Evolutionary conservation across 2,888 invertebrate genomes (phyloP).

Genomic region (Leptarthrus brevirostris): DNA sequence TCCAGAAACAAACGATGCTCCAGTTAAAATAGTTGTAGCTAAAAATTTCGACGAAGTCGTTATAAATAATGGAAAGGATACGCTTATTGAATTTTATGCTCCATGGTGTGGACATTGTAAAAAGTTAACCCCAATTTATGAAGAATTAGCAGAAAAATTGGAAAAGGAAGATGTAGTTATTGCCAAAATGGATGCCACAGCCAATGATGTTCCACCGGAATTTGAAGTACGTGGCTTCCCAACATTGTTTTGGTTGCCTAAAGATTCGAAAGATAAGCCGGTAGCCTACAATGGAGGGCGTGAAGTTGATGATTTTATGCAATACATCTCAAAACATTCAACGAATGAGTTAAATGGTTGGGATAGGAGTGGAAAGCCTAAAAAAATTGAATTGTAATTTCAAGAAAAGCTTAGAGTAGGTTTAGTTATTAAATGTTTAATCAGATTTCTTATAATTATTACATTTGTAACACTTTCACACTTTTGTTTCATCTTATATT

Average conservation of each 20-base stretch:
- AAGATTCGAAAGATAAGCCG: conserved; percentile 81
- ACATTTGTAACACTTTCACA: conserved; percentile 8
- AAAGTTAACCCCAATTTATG: conserved; percentile 91
- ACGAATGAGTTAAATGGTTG: conserved; percentile 88
- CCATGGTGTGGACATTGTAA: conserved; percentile 99
- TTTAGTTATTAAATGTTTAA: neutral
- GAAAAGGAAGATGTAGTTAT: conserved; percentile 88
- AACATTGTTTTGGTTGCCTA: conserved; percentile 95
- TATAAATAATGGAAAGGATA: conserved; percentile 89
- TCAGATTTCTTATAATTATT: neutral
- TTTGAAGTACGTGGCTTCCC: conserved; percentile 98
- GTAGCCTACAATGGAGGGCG: conserved; percentile 94
- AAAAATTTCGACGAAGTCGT: conserved; percentile 97
- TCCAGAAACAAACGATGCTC: conserved; percentile 85
- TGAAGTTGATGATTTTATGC: conserved; percentile 91
- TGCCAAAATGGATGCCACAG: conserved; percentile 98
- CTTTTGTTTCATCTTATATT: conserved; percentile 12
- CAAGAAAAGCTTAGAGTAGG: neutral
- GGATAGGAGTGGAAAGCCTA: conserved; percentile 82
- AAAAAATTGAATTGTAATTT: conserved; percentile 64
- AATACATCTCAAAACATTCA: conserved; percentile 92
- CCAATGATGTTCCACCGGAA: conserved; percentile 92
- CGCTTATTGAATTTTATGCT: conserved; percentile 97
- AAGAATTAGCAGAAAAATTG: conserved; percentile 92
- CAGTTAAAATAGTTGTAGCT: conserved; percentile 91